These are phyloP conservation scores for Taenaris catops DNA, from an alignment of 2,888 invertebrate species.

Conservation along the genomic window DNA sequence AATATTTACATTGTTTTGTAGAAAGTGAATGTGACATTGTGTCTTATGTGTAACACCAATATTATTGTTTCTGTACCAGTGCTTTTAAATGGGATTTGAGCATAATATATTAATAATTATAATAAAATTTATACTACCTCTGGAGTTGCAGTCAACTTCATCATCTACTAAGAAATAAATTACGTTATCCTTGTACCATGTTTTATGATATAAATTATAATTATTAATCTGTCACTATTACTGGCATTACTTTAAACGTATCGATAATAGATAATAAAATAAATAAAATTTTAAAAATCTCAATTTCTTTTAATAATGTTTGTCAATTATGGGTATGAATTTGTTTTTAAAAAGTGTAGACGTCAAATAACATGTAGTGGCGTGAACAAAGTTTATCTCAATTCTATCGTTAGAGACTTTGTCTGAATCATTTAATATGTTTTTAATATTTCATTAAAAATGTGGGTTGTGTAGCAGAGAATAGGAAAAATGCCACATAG, in stretches of 20 bases:
- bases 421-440: slow-evolving; percentile 1
- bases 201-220: slow-evolving; percentile 9
- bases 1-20: not conserved
- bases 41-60: slow-evolving; percentile 6
- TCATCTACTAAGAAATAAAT: slow-evolving; percentile 4
- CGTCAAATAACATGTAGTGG: too few relatives aligned
- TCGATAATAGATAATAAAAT: too few relatives aligned
- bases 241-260: too few relatives aligned
- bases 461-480: too few relatives aligned
- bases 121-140: slow-evolving; percentile 13
- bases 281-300: not conserved
- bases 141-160: slow-evolving; percentile 13
- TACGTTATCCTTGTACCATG: slow-evolving; percentile 17
- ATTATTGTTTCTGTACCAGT: not conserved
- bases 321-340: too few relatives aligned
- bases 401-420: too few relatives aligned
- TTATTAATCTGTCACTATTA: not conserved
- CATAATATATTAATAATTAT: slow-evolving; percentile 2
- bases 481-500: too few relatives aligned
- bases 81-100: slow-evolving; percentile 7
- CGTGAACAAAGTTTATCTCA: too few relatives aligned
- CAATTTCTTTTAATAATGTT: not conserved
- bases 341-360: too few relatives aligned
- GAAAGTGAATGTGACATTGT: not conserved
- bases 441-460: too few relatives aligned